phyloP scores from a whole-genome alignment of 2,888 invertebrate species.

The Cryptocephalus moraei region DNA sequence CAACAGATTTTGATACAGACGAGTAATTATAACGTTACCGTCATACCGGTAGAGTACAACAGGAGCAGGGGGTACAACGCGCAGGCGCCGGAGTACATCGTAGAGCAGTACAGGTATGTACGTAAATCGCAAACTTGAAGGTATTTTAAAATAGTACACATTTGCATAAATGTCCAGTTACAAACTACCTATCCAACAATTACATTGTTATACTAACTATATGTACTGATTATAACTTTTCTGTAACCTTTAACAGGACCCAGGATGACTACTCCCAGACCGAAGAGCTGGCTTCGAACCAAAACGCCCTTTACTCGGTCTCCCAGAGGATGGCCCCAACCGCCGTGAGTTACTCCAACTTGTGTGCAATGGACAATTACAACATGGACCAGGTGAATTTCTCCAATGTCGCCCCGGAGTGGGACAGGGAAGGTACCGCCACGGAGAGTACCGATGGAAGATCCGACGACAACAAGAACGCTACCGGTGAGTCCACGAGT shows the following conservation, averaged over 20 bases:
- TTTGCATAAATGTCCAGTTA: background rate
- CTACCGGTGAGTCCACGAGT: conserved; percentile 20
- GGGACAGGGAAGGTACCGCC: conserved; percentile 26
- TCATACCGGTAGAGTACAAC: conserved; percentile 29
- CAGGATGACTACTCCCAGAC: conserved; percentile 30
- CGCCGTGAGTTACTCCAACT: conserved; percentile 27
- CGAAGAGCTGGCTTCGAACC: conserved; percentile 26
- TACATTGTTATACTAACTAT: background rate
- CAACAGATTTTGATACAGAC: conserved; percentile 24
- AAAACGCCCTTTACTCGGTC: conserved; percentile 44
- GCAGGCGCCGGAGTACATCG: conserved; percentile 27
- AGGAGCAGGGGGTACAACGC: conserved; percentile 23
- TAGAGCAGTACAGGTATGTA: conserved; percentile 30
- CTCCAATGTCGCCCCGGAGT: conserved; percentile 20
- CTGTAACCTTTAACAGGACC: conserved; percentile 4
- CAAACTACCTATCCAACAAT: background rate
- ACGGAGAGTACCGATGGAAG: conserved; percentile 22
- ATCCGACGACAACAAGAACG: conserved; percentile 25
- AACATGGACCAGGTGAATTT: conserved; percentile 13
- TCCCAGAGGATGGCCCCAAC: conserved; percentile 48
- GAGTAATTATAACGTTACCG: conserved; percentile 27
- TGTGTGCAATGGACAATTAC: conserved; percentile 23
- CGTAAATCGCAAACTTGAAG: conserved; percentile 2
- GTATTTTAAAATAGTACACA: conserved; percentile 1
- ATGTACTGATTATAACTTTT: background rate